phyloP scores from a whole-genome alignment of 2,888 invertebrate species.

The Geophilus truncorum region DNA sequence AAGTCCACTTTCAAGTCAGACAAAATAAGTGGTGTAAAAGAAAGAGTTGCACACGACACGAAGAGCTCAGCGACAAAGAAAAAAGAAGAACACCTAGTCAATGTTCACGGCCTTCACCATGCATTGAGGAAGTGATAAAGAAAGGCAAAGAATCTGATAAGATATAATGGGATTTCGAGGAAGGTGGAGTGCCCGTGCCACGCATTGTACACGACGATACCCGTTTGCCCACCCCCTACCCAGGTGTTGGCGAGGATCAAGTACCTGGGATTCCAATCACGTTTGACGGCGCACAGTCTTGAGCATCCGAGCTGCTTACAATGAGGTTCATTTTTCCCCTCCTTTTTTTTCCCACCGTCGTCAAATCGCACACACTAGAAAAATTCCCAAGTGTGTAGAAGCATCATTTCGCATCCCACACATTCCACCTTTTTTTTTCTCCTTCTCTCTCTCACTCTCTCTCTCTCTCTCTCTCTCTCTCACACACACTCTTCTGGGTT shows the following conservation, averaged over 20 bases:
- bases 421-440: background rate
- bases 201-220: background rate
- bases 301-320: background rate
- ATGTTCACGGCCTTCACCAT: background rate
- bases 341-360: background rate
- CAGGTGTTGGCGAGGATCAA: background rate
- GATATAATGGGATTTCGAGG: background rate
- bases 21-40: background rate
- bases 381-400: background rate
- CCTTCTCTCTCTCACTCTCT: no score
- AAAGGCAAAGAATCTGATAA: background rate
- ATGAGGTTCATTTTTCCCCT: background rate
- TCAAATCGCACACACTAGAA: background rate
- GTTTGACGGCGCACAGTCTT: background rate
- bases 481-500: no score
- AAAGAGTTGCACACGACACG: background rate
- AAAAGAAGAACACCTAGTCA: background rate
- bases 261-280: background rate
- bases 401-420: background rate
- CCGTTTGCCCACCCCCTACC: background rate
- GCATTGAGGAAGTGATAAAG: background rate
- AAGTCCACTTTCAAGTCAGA: background rate
- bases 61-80: background rate
- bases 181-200: background rate
- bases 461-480: no score